A percentile compares a stretch with the other conserved stretches of the same genome.
Evolutionary conservation across 2,888 invertebrate species (phyloP).

Genomic region (Platypus cylindrus): DNA sequence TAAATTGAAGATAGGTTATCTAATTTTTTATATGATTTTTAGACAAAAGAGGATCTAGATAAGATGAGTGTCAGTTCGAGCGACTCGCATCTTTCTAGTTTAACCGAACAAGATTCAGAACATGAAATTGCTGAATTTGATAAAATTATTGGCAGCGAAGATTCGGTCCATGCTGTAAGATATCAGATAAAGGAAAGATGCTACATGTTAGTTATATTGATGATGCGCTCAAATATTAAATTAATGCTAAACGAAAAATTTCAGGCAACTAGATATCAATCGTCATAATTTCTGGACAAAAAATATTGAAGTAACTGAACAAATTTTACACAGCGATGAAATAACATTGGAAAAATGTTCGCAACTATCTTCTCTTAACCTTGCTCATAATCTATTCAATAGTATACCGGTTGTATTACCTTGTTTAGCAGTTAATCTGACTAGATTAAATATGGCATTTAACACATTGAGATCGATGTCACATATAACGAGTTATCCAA

Average conservation of each 20-base stretch:
- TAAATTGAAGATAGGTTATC: too few relatives aligned
- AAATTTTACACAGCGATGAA: slow-evolving; percentile 45
- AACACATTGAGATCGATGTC: slow-evolving; percentile 74
- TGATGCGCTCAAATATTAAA: too few relatives aligned
- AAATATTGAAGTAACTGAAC: slow-evolving; percentile 52
- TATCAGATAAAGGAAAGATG: slow-evolving; percentile 33
- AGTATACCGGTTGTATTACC: slow-evolving; percentile 79
- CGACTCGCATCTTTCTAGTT: slow-evolving; percentile 34
- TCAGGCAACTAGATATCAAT: slow-evolving; percentile 48
- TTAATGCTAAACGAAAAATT: slow-evolving; percentile 3
- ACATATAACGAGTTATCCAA: slow-evolving; percentile 81
- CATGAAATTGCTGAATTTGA: slow-evolving; percentile 29
- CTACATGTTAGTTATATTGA: slow-evolving; percentile 27
- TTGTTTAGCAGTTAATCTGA: slow-evolving; percentile 78
- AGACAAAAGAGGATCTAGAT: slow-evolving; percentile 29
- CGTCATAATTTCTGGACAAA: slow-evolving; percentile 70
- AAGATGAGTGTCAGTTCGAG: slow-evolving; percentile 34
- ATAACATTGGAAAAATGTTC: slow-evolving; percentile 47
- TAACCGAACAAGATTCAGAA: slow-evolving; percentile 29
- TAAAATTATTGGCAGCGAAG: slow-evolving; percentile 25
- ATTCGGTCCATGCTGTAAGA: slow-evolving; percentile 25
- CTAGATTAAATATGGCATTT: slow-evolving; percentile 81
- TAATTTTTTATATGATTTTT: too few relatives aligned
- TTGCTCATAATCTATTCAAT: slow-evolving; percentile 83
- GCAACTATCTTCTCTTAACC: slow-evolving; percentile 62